Conservation (phyloP, 2,113 vertebrate species). For the Ochotona princeps region DNA sequence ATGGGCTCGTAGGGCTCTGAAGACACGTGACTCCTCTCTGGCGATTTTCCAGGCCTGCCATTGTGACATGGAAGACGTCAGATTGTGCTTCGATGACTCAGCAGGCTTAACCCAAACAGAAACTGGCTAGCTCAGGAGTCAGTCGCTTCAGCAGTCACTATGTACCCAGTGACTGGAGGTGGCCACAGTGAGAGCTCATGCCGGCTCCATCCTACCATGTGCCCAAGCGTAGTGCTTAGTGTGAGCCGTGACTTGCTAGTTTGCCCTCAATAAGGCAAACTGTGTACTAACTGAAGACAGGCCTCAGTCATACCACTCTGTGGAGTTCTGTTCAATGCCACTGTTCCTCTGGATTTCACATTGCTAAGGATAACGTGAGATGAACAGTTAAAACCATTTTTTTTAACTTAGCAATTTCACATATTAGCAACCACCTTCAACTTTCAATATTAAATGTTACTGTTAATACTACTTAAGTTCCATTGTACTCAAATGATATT, state of each 20-base stretch:
- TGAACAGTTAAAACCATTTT: background rate
- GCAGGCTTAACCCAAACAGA: background rate
- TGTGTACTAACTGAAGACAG: background rate
- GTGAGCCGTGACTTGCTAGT: background rate
- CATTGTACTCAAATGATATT: background rate
- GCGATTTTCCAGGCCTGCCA: slow-evolving; percentile 95
- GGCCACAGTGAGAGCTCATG: no score
- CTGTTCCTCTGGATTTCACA: background rate
- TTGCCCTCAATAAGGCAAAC: background rate
- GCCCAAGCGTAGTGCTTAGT: background rate
- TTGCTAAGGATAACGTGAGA: background rate
- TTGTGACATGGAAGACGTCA: slow-evolving; percentile 44
- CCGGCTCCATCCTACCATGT: background rate
- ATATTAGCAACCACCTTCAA: background rate
- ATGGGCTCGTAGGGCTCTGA: slow-evolving; percentile 97
- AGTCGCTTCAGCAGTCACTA: background rate
- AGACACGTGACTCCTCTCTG: slow-evolving; percentile 92
- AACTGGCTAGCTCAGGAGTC: background rate
- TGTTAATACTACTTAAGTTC: background rate
- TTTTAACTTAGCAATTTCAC: background rate
- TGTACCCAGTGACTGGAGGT: no score
- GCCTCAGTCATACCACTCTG: background rate
- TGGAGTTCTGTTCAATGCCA: background rate
- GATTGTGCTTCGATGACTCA: background rate
- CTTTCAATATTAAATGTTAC: background rate